A percentile compares a stretch with the other conserved stretches of the same genome.
Evolutionary conservation across 2,113 vertebrate species (phyloP).

Genomic region (Neopipo cinnamomea): DNA sequence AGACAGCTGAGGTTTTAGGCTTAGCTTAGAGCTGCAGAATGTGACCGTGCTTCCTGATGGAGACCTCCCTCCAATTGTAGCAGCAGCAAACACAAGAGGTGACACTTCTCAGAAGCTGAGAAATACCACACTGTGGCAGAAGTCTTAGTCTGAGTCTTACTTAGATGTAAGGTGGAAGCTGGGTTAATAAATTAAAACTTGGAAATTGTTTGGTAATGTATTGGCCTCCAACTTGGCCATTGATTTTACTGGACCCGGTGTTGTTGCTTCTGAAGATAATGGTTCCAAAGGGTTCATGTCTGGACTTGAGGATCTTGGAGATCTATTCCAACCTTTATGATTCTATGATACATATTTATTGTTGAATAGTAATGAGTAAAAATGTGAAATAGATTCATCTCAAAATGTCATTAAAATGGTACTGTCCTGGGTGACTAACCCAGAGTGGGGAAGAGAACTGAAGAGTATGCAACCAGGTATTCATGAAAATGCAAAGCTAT

Average conservation of each 20-base stretch:
- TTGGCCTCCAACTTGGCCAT: not conserved
- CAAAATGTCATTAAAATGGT: not conserved
- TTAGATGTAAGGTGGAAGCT: not conserved
- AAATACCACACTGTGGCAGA: not conserved
- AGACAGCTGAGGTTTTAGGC: not conserved
- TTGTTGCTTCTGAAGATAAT: not conserved
- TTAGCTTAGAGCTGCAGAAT: not conserved
- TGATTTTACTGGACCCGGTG: not conserved
- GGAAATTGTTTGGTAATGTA: rapidly evolving
- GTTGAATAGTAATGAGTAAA: not conserved
- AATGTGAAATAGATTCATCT: not conserved
- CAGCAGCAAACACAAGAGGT: not conserved
- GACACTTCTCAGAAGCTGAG: not conserved
- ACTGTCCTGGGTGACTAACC: not conserved
- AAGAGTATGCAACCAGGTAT: not conserved
- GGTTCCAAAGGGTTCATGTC: not conserved
- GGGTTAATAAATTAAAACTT: not conserved
- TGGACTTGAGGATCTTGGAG: not conserved
- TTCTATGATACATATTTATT: not conserved
- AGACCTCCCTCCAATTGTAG: not conserved
- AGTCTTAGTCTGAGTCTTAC: not conserved
- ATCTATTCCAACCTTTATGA: not conserved
- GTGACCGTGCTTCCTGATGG: not conserved
- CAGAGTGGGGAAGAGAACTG: not conserved
- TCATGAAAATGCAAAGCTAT: not conserved